Percentiles rank a stretch among this genome's conserved stretches.
phyloP scores from a whole-genome alignment of 2,888 invertebrate genomes.

The Tetragnatha montana region DNA sequence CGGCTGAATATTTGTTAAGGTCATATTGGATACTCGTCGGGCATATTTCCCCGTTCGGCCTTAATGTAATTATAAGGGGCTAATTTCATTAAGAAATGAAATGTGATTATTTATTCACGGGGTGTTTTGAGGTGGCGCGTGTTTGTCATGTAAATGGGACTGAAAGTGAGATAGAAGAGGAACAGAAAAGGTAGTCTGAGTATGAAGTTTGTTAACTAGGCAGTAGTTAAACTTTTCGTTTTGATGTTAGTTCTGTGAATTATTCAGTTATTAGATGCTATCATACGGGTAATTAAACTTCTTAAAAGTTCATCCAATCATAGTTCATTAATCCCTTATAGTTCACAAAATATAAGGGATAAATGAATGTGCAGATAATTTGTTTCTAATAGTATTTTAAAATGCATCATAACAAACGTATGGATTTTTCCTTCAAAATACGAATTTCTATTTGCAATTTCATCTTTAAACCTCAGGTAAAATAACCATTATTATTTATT shows the following conservation, averaged over 20 bases:
- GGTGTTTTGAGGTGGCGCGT: not conserved
- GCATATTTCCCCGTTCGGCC: not conserved
- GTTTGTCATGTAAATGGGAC: not conserved
- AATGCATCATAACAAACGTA: too few relatives aligned
- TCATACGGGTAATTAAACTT: too few relatives aligned
- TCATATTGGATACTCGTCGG: not conserved
- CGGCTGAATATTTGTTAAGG: constrained; percentile 10
- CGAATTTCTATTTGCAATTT: too few relatives aligned
- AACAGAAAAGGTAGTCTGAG: not conserved
- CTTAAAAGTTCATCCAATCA: too few relatives aligned
- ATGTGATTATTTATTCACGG: not conserved
- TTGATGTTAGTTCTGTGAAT: not conserved
- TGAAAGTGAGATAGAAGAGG: not conserved
- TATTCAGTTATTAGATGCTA: too few relatives aligned
- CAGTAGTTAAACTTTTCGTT: not conserved
- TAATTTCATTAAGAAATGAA: constrained; percentile 1
- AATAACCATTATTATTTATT: too few relatives aligned
- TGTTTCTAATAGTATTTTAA: too few relatives aligned
- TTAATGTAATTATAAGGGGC: not conserved
- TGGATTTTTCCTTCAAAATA: too few relatives aligned
- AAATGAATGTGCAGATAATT: too few relatives aligned
- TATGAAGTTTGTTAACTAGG: not conserved
- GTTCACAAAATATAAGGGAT: too few relatives aligned
- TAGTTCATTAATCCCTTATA: too few relatives aligned
- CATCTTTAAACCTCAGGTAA: too few relatives aligned